A percentile compares a stretch with the other conserved stretches of the same genome.
phyloP scores from a whole-genome alignment of 2,888 invertebrate genomes.

The Dichetophora obliterata region DNA sequence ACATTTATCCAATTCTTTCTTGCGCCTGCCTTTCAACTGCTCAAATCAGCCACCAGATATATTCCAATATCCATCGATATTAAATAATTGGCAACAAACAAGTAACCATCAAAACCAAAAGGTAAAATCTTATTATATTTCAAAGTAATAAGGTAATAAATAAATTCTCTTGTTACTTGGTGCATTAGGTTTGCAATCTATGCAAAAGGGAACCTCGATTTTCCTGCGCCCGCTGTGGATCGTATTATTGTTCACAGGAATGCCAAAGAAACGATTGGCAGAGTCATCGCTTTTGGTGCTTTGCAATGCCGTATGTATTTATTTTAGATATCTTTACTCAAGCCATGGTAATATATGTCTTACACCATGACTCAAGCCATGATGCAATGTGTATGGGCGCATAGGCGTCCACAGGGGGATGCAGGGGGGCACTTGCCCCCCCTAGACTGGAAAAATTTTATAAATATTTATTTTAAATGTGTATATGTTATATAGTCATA shows the following conservation, averaged over 20 bases:
- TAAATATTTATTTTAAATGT: too few species aligned
- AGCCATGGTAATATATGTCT: background rate
- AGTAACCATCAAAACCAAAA: background rate
- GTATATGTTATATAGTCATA: too few species aligned
- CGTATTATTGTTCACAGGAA: constrained; percentile 26
- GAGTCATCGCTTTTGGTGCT: constrained; percentile 25
- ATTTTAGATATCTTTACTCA: background rate
- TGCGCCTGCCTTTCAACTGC: too few species aligned
- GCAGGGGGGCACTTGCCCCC: too few species aligned
- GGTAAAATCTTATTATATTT: background rate
- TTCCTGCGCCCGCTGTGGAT: constrained; percentile 22
- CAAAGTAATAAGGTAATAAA: background rate
- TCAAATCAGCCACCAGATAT: too few species aligned
- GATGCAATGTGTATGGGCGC: too few species aligned
- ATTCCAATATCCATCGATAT: too few species aligned
- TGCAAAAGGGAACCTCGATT: constrained; percentile 22
- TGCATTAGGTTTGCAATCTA: constrained; percentile 16
- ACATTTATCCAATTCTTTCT: too few species aligned
- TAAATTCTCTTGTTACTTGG: background rate
- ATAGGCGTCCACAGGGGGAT: too few species aligned
- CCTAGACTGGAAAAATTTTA: too few species aligned
- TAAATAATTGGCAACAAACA: too few species aligned
- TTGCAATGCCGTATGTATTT: constrained; percentile 31
- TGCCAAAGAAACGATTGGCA: constrained; percentile 32
- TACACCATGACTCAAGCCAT: too few species aligned